phyloP scores from a whole-genome alignment of 2,113 vertebrate species.

The Gambusia affinis region DNA sequence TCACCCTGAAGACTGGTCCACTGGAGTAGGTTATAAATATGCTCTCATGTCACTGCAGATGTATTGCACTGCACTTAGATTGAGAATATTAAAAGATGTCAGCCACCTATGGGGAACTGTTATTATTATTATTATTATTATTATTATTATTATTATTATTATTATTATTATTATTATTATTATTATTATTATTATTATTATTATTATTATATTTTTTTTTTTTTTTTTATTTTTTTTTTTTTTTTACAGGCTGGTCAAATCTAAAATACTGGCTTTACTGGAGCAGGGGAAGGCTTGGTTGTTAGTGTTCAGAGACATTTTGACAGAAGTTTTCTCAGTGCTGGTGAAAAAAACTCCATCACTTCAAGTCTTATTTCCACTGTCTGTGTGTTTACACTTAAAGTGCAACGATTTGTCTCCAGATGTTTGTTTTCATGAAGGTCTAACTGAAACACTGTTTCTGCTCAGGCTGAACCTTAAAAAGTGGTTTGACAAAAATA shows the following conservation, averaged over 20 bases:
- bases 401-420: not conserved
- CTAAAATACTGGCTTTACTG: not conserved
- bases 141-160: too few species aligned
- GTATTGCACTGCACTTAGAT: constrained; percentile 2
- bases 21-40: constrained; percentile 31
- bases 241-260: not conserved
- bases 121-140: not conserved
- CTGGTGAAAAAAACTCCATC: too few species aligned
- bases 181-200: too few species aligned
- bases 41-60: constrained; percentile 13
- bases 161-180: too few species aligned
- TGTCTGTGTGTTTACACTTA: not conserved
- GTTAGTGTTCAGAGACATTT: not conserved
- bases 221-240: too few species aligned
- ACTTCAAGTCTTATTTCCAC: not conserved
- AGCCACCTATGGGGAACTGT: constrained; percentile 3
- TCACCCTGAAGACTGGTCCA: constrained; percentile 7
- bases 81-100: constrained; percentile 28
- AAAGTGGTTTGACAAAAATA: too few species aligned
- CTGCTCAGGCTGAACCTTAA: too few species aligned
- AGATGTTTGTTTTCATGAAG: too few species aligned
- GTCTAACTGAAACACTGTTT: too few species aligned
- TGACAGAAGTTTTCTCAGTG: not conserved
- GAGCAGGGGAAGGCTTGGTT: not conserved
- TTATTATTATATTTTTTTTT: too few species aligned